Conservation (phyloP, 2,797 vertebrate genomes). For the Sebastes hubbsi region DNA sequence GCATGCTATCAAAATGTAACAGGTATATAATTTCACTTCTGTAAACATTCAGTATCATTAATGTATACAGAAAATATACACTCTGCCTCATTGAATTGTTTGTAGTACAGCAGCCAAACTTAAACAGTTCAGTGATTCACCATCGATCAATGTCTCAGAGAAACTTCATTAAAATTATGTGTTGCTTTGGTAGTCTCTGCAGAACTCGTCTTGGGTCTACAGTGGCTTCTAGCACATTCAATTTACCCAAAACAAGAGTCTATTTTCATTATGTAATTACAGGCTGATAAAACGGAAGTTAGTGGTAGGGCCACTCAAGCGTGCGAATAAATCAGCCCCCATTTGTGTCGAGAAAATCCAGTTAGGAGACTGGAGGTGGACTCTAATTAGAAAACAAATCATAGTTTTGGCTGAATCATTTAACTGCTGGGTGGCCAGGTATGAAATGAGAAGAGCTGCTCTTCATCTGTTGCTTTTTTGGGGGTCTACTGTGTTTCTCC, state of each 20-base stretch:
- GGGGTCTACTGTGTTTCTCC: background rate
- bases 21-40: background rate
- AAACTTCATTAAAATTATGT: slow-evolving; percentile 21
- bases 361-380: slow-evolving; percentile 30
- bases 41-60: background rate
- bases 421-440: background rate
- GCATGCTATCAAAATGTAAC: no score
- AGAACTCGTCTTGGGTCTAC: slow-evolving; percentile 17
- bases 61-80: background rate
- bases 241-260: slow-evolving; percentile 37
- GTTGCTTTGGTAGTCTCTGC: slow-evolving; percentile 3
- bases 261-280: slow-evolving; percentile 56
- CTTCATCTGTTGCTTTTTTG: background rate
- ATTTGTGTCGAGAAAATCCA: slow-evolving; percentile 36
- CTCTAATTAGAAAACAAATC: slow-evolving; percentile 49
- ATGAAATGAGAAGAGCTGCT: background rate
- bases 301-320: background rate
- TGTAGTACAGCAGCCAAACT: background rate
- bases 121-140: background rate
- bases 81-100: background rate
- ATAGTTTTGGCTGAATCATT: slow-evolving; percentile 31
- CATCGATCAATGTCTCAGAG: slow-evolving; percentile 8
- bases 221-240: slow-evolving; percentile 15
- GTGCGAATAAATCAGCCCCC: slow-evolving; percentile 35
- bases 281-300: slow-evolving; percentile 41